A percentile compares a stretch with the other conserved stretches of the same genome.
These are phyloP conservation scores for Drosophila yakuba DNA, from an alignment of 1,140 invertebrate species.

Conservation along the genomic window DNA sequence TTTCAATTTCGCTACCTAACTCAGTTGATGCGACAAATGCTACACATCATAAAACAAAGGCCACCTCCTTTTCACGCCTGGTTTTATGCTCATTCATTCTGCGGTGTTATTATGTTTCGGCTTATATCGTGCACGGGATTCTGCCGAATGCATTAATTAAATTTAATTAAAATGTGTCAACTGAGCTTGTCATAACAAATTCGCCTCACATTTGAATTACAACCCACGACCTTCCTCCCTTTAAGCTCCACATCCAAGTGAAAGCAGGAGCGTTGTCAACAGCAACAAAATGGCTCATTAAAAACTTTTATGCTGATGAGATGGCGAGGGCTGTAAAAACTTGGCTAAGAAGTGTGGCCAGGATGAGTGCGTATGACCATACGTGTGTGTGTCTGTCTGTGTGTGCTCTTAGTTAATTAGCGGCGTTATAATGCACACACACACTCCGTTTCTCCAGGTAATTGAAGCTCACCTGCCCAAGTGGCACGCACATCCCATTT, in stretches of 20 bases:
- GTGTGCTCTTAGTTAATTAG: constrained; percentile 72
- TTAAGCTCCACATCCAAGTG: neutral
- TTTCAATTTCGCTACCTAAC: constrained; percentile 48
- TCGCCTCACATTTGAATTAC: constrained; percentile 56
- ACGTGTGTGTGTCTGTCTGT: constrained; percentile 8
- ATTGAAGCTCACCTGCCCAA: constrained; percentile 25
- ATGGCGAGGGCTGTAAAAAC: constrained; percentile 55
- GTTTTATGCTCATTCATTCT: constrained; percentile 25
- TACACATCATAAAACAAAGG: constrained; percentile 45
- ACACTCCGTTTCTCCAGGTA: constrained; percentile 9
- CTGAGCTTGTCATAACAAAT: constrained; percentile 81
- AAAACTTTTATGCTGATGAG: constrained; percentile 82
- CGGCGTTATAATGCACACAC: constrained; percentile 64
- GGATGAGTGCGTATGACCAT: neutral
- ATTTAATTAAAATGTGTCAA: constrained; percentile 83
- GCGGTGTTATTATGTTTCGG: constrained; percentile 38
- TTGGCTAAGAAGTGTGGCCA: constrained; percentile 45
- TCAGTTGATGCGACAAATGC: constrained; percentile 45
- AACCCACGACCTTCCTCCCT: neutral
- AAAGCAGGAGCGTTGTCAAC: constrained; percentile 29
- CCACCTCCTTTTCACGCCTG: neutral
- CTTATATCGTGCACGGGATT: constrained; percentile 20
- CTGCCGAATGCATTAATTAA: constrained; percentile 74
- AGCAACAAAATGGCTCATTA: constrained; percentile 77
- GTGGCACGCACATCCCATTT: constrained; percentile 15